Percentiles rank a stretch among this genome's conserved stretches.
Evolutionary conservation across 2,888 invertebrate species (phyloP).

Genomic region (Stegophylla sp.): DNA sequence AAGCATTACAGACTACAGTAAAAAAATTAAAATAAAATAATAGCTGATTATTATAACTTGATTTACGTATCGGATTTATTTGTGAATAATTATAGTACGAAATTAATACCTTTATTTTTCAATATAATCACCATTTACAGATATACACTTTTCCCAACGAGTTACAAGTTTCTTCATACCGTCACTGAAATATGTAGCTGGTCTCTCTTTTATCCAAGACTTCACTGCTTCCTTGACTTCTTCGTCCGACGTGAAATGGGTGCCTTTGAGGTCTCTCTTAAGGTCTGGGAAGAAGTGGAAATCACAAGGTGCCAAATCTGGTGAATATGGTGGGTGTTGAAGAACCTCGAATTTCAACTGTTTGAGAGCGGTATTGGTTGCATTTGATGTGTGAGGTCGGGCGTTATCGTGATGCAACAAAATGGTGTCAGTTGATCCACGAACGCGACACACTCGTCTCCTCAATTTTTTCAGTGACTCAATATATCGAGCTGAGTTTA

Average conservation of each 20-base stretch:
- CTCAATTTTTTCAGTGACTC: background rate
- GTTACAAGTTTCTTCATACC: too few relatives aligned
- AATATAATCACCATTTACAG: too few relatives aligned
- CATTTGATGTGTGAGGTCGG: background rate
- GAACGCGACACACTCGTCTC: background rate
- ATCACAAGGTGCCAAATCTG: background rate
- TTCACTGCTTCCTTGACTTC: background rate
- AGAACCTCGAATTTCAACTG: background rate
- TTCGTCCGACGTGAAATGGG: background rate
- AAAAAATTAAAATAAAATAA: too few relatives aligned
- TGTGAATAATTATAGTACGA: too few relatives aligned
- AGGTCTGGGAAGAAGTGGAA: background rate
- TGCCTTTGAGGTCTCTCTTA: slow-evolving; percentile 6
- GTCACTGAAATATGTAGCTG: background rate
- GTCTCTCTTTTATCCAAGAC: background rate
- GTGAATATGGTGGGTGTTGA: background rate
- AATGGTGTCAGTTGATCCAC: background rate
- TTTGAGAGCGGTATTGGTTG: background rate
- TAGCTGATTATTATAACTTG: too few relatives aligned
- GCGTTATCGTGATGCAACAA: background rate
- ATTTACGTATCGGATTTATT: too few relatives aligned
- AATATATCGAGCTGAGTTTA: background rate
- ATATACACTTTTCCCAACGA: too few relatives aligned
- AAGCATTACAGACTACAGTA: too few relatives aligned
- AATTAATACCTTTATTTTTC: too few relatives aligned